A percentile compares a stretch with the other conserved stretches of the same genome.
phyloP scores from a whole-genome alignment of 2,113 vertebrate species.

The Grus americana region DNA sequence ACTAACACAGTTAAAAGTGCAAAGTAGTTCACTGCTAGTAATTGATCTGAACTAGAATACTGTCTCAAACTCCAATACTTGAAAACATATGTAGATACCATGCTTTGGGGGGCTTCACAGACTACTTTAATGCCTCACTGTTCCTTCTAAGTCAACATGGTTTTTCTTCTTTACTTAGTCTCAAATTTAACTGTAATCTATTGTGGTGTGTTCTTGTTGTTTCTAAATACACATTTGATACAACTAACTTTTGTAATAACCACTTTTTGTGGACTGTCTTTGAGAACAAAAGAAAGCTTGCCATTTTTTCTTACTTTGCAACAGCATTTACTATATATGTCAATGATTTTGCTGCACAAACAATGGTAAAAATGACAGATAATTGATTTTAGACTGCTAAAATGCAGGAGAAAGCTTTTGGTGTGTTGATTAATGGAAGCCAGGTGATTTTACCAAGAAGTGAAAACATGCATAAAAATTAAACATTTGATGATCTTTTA shows the following conservation, averaged over 20 bases:
- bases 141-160: not conserved
- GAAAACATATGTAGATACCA: not conserved
- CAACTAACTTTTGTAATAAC: not conserved
- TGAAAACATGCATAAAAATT: not conserved
- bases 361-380: not conserved
- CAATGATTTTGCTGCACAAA: not conserved
- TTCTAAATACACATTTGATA: not conserved
- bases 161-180: not conserved
- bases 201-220: not conserved
- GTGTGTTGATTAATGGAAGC: not conserved
- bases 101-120: not conserved
- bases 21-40: not conserved
- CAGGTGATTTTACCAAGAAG: not conserved
- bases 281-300: not conserved
- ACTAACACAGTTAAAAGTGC: not conserved
- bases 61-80: not conserved
- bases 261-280: not conserved
- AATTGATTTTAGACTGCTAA: not conserved
- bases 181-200: not conserved
- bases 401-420: not conserved
- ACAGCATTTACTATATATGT: not conserved
- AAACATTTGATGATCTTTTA: not conserved
- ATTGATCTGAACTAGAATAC: not conserved
- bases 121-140: not conserved
- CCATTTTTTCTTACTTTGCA: not conserved